Evolutionary conservation across 2,888 invertebrate genomes (phyloP).

Genomic region (Chesias legatella): DNA sequence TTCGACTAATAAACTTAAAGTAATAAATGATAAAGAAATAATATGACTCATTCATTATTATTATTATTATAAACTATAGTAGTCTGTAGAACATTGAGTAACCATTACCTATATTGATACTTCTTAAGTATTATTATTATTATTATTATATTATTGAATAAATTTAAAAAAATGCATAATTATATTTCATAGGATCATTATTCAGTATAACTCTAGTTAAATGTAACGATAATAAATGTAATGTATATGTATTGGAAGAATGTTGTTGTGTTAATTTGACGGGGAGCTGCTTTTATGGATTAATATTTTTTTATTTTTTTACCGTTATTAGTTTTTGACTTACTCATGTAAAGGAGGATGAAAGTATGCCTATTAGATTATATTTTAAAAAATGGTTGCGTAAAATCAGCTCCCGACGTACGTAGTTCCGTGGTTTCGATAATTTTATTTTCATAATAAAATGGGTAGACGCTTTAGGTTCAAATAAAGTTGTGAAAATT

Average conservation of each 20-base stretch:
- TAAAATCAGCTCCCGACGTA: constrained; percentile 71
- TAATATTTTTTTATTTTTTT: constrained; percentile 81
- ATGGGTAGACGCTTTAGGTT: constrained; percentile 81
- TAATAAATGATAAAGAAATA: constrained; percentile 69
- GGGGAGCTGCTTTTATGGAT: constrained; percentile 75
- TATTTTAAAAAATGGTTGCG: constrained; percentile 78
- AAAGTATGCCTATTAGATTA: constrained; percentile 79
- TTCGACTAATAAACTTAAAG: constrained; percentile 74
- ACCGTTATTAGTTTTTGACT: constrained; percentile 78
- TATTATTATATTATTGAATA: constrained; percentile 80
- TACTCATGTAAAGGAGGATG: constrained; percentile 71
- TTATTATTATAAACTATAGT: constrained; percentile 72
- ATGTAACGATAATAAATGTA: constrained; percentile 77
- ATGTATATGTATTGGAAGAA: constrained; percentile 58
- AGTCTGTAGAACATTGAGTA: constrained; percentile 79
- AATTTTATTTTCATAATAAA: constrained; percentile 80
- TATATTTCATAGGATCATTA: constrained; percentile 82
- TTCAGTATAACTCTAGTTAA: constrained; percentile 82
- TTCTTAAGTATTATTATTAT: constrained; percentile 80
- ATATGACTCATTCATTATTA: constrained; percentile 73
- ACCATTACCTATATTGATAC: constrained; percentile 80
- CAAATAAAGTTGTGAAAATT: constrained; percentile 81
- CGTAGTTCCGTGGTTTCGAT: constrained; percentile 75
- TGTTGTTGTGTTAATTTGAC: constrained; percentile 54
- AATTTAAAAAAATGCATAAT: constrained; percentile 81